Evolutionary conservation across 1,140 invertebrate species (phyloP).

Genomic region (Drosophila bocqueti): DNA sequence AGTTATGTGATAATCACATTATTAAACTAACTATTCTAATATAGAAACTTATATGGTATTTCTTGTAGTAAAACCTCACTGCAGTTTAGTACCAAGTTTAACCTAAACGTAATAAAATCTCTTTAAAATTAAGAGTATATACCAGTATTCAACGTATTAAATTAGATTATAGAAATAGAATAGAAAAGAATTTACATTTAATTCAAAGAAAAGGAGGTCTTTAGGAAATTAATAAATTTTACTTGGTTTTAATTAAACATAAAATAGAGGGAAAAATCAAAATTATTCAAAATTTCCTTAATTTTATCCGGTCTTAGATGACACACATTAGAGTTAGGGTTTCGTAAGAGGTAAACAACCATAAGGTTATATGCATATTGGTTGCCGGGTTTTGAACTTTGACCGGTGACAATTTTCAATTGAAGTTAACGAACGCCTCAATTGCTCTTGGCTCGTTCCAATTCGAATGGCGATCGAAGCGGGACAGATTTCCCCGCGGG

Average conservation of each 20-base stretch:
- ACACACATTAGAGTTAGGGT: not conserved
- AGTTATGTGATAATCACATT: not conserved
- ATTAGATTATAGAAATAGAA: too few species aligned
- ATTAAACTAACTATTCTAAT: not conserved
- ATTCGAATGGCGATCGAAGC: constrained; percentile 50
- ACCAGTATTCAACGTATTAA: too few species aligned
- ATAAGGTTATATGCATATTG: constrained; percentile 32
- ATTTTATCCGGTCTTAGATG: not conserved
- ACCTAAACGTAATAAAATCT: not conserved
- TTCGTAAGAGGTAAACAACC: constrained; percentile 30
- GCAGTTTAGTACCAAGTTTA: too few species aligned
- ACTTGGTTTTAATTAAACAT: too few species aligned
- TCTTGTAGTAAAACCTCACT: too few species aligned
- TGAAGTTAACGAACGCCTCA: constrained; percentile 74
- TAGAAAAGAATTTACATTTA: too few species aligned
- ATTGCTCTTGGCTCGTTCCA: constrained; percentile 46
- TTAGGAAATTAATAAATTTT: too few species aligned
- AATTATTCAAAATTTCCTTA: not conserved
- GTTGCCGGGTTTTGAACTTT: constrained; percentile 56
- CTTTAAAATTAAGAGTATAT: not conserved
- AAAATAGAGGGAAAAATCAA: not conserved
- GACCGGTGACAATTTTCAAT: constrained; percentile 50
- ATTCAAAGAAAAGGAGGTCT: too few species aligned
- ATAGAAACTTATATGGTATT: not conserved
- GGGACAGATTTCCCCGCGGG: constrained; percentile 19